Conservation (phyloP, 2,888 invertebrate genomes). For the Tipula helvola region DNA sequence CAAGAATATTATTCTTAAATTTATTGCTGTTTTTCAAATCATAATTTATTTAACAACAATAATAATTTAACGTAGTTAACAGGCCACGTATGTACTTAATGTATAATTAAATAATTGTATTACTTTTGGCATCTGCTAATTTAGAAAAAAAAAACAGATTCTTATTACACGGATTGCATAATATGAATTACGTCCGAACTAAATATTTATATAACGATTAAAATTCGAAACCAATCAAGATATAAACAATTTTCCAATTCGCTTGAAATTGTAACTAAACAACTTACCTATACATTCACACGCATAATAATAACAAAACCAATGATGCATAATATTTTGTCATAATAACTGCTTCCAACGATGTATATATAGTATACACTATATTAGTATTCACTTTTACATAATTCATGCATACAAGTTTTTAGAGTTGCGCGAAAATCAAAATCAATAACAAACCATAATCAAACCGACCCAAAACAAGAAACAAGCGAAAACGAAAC, state of each 20-base stretch:
- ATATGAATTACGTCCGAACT: neutral
- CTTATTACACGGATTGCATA: neutral
- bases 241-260: neutral
- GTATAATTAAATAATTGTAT: too few relatives aligned
- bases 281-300: neutral
- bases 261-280: neutral
- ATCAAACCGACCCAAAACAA: neutral
- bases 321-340: neutral
- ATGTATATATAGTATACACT: neutral
- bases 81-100: too few relatives aligned
- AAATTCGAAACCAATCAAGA: neutral
- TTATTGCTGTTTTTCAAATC: too few relatives aligned
- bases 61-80: too few relatives aligned
- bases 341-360: neutral
- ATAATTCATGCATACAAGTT: neutral
- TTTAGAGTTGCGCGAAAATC: constrained; percentile 4
- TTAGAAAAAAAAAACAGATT: neutral
- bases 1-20: too few relatives aligned
- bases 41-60: too few relatives aligned
- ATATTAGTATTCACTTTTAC: neutral
- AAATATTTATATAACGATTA: neutral
- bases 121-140: neutral
- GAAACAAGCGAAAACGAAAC: neutral
- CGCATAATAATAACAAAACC: neutral
- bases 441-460: neutral